A percentile compares a stretch with the other conserved stretches of the same genome.
Conservation (phyloP, 2,888 invertebrate genomes). For the Caenorhabditis uteleia region DNA sequence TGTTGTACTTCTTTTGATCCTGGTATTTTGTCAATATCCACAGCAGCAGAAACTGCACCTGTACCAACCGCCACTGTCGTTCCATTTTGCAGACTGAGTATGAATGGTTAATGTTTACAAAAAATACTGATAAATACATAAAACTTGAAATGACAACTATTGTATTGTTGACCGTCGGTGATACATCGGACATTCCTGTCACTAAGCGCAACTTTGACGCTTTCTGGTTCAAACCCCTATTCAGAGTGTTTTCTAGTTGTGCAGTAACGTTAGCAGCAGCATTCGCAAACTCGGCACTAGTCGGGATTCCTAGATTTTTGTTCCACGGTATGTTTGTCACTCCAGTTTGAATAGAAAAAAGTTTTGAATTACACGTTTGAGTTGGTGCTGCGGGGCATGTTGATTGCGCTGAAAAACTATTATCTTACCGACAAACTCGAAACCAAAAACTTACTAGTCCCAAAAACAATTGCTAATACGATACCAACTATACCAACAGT, state of each 20-base stretch:
- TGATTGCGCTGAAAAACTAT: conserved; percentile 6
- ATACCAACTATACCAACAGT: conserved; percentile 31
- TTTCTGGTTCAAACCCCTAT: conserved; percentile 11
- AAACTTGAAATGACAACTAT: conserved; percentile 2
- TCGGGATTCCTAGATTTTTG: background rate
- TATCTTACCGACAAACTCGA: too few species aligned
- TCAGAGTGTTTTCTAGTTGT: conserved; percentile 5
- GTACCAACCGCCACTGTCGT: background rate
- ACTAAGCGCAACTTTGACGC: too few species aligned
- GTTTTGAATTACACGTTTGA: conserved; percentile 11
- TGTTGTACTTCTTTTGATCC: too few species aligned
- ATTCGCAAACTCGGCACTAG: background rate
- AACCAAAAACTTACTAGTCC: conserved; percentile 17
- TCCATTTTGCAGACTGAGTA: too few species aligned
- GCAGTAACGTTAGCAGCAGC: conserved; percentile 1
- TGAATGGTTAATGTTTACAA: conserved; percentile 2
- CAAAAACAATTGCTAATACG: conserved; percentile 35
- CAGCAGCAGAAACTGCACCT: too few species aligned
- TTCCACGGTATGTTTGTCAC: conserved; percentile 11
- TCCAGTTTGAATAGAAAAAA: conserved; percentile 18
- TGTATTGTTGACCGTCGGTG: too few species aligned
- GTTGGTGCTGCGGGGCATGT: conserved; percentile 6
- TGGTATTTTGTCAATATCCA: too few species aligned
- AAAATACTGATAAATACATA: conserved; percentile 4
- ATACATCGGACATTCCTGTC: too few species aligned